These are phyloP conservation scores for Cheilinus undulatus DNA, from an alignment of 2,113 vertebrate genomes.

Conservation along the genomic window DNA sequence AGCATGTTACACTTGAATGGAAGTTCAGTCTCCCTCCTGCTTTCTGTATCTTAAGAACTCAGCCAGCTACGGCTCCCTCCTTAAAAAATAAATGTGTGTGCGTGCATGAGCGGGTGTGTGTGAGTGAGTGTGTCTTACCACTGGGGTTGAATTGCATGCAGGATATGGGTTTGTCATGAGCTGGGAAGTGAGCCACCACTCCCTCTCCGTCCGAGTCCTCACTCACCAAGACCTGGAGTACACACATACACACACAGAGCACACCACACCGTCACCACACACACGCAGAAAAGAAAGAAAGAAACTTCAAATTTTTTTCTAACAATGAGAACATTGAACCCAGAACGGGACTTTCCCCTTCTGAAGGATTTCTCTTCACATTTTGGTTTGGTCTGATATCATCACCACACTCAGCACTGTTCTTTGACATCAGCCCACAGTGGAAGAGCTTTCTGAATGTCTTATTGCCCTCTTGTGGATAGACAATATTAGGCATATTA, in stretches of 20 bases:
- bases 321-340: slow-evolving; percentile 68
- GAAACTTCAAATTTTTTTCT: slow-evolving; percentile 60
- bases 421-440: slow-evolving; percentile 36
- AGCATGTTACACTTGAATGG: slow-evolving; percentile 15
- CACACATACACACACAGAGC: slow-evolving; percentile 39
- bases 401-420: slow-evolving; percentile 37
- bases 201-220: slow-evolving; percentile 96
- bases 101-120: neutral
- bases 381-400: slow-evolving; percentile 49
- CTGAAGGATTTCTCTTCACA: slow-evolving; percentile 48
- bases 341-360: slow-evolving; percentile 64
- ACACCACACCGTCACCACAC: slow-evolving; percentile 28
- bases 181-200: slow-evolving; percentile 98
- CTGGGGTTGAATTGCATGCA: slow-evolving; percentile 99
- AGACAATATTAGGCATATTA: slow-evolving; percentile 38
- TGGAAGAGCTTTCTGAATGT: slow-evolving; percentile 33
- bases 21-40: slow-evolving; percentile 7
- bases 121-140: slow-evolving; percentile 84
- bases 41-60: slow-evolving; percentile 12
- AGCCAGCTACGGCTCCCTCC: neutral
- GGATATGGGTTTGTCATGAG: slow-evolving; percentile 98
- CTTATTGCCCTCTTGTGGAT: slow-evolving; percentile 66
- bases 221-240: slow-evolving; percentile 91
- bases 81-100: slow-evolving; percentile 42
- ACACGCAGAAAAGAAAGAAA: slow-evolving; percentile 37